phyloP scores from a whole-genome alignment of 2,113 vertebrate genomes.

The Tonatia bakeri region DNA sequence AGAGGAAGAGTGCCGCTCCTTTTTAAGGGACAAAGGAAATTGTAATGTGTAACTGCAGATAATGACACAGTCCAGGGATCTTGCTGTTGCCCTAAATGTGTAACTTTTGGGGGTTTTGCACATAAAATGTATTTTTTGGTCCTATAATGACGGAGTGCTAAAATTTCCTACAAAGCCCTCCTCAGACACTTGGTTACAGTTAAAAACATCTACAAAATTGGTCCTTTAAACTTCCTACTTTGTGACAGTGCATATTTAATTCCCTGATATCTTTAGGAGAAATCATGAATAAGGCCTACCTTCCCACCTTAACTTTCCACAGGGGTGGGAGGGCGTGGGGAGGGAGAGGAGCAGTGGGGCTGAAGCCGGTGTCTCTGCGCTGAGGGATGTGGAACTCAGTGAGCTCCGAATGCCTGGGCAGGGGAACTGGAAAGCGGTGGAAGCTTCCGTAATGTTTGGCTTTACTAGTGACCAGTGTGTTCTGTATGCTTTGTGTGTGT shows the following conservation, averaged over 20 bases:
- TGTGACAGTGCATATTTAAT: neutral
- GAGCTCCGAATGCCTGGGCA: neutral
- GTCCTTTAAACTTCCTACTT: neutral
- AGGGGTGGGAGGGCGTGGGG: neutral
- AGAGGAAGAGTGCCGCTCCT: neutral
- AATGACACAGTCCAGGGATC: neutral
- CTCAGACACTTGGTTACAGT: neutral
- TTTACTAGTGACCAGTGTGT: neutral
- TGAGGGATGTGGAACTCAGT: neutral
- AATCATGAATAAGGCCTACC: neutral
- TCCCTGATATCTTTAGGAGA: slow-evolving; percentile 5
- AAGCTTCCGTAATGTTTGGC: neutral
- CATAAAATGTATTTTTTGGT: neutral
- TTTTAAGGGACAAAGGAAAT: neutral
- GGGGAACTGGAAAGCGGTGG: neutral
- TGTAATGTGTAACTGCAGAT: neutral
- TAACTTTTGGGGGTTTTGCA: neutral
- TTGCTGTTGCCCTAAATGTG: neutral
- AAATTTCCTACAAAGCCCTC: neutral
- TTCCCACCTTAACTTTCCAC: neutral
- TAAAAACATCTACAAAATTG: neutral
- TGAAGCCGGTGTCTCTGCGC: neutral
- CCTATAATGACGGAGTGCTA: neutral
- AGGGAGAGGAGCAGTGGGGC: neutral
- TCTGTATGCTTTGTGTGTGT: neutral